These are phyloP conservation scores for Rhingia rostrata DNA, from an alignment of 2,888 invertebrate species.

Conservation along the genomic window DNA sequence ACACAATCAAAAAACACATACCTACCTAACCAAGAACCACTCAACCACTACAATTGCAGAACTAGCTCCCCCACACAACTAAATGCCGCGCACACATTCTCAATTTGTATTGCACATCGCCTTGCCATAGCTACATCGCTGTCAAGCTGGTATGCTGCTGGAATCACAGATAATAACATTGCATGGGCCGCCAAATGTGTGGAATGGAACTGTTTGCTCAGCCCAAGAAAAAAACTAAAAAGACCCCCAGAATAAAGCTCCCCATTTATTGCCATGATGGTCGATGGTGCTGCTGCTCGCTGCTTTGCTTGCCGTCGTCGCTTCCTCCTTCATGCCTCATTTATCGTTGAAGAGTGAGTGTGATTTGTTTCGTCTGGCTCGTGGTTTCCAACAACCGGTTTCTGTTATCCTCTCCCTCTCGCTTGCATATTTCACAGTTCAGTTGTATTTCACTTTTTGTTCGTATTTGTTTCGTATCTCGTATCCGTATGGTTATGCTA, in stretches of 20 bases:
- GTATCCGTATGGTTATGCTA: slow-evolving; percentile 5
- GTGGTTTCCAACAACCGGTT: slow-evolving; percentile 55
- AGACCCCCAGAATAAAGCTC: slow-evolving; percentile 40
- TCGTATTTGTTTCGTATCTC: not conserved
- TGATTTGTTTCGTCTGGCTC: slow-evolving; percentile 60
- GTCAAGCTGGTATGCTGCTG: not conserved
- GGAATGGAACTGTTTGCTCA: slow-evolving; percentile 3
- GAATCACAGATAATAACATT: not conserved
- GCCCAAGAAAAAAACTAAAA: slow-evolving; percentile 6
- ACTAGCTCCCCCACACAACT: slow-evolving; percentile 5
- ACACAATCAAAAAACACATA: not conserved
- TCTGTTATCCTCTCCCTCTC: slow-evolving; percentile 11
- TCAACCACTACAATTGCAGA: not conserved
- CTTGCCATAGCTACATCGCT: no score
- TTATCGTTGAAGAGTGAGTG: slow-evolving; percentile 50
- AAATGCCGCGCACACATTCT: not conserved
- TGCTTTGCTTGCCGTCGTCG: slow-evolving; percentile 8
- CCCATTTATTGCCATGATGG: not conserved
- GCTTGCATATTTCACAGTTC: not conserved
- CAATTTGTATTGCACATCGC: no score
- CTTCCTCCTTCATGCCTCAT: slow-evolving; percentile 29
- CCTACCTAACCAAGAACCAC: not conserved
- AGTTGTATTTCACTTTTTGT: not conserved
- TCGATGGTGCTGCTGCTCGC: not conserved
- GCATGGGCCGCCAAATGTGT: not conserved